Base-by-base conservation (phyloP, 2,113 vertebrate genomes). In the Lipophrys pholis region DNA sequence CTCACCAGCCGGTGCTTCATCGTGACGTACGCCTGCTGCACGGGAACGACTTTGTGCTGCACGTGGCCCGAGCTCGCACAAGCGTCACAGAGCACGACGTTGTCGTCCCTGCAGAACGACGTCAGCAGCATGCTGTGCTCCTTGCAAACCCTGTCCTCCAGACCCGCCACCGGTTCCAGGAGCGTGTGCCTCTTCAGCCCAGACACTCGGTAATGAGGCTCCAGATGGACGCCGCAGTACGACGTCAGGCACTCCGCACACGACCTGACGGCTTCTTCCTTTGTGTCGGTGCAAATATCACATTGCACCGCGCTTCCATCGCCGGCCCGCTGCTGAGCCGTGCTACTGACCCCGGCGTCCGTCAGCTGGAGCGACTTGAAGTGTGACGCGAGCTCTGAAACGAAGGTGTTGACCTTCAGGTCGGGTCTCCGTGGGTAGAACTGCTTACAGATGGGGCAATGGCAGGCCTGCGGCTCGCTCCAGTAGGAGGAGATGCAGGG, bases 321-420 rank as follows among this genome's bases (percentile, higher is more conserved):
- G 67, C 0, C n/a, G 0, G 38, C 60, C 58, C n/a, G 50, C 51
- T 15, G 52, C 1, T 42, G 58, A 42, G 9, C 63, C 2, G 41
- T 0, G 40, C 52, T 59, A 58, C 11, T 5, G 38, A 4, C 15
- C 14, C 36, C 6, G 53, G 16, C 3, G 0, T 67, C 42, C 5
- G 17, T 53, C 39, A 62, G 15, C 7, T 73, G 62, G 30, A 80
- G 79, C 0, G 57, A 68, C 70, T 2, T 51, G 63, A 90, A 62
- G 52, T 85, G 79, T 2, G 43, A 68, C 0, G 53, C 42, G 0
- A 91, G 61, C 69, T 42, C 61, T 6, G 82, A 81, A 39, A 90
- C 87, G 51, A 87, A 89, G 55, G 82, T 92, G 64, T 90, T 92
- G 54, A 88, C 87, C 43, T 77, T 89, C 14, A 90, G 84, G 8